Evolutionary conservation across 1,140 invertebrate species (phyloP).

Genomic region (Apis mellifera): DNA sequence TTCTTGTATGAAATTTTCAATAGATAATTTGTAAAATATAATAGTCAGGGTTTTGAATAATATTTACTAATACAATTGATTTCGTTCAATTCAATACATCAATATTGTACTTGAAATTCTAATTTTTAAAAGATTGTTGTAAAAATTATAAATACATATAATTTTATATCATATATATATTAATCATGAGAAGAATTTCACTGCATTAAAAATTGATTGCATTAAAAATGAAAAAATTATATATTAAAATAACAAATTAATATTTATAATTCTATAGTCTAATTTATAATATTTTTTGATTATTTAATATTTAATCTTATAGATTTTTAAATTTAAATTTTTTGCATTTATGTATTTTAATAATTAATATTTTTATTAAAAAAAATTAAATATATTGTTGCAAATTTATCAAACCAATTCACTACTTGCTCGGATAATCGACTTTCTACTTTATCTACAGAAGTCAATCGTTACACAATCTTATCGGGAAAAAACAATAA

Average conservation of each 20-base stretch:
- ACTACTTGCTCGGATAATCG: not conserved
- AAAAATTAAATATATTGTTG: not conserved
- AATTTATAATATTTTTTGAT: not conserved
- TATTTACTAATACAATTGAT: not conserved
- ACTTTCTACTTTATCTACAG: constrained; percentile 27
- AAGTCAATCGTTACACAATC: not conserved
- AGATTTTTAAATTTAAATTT: not conserved
- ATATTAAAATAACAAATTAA: not conserved
- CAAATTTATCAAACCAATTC: not conserved
- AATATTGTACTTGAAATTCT: not conserved
- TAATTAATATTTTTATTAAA: not conserved
- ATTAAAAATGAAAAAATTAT: not conserved
- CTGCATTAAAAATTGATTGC: not conserved
- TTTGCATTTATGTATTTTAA: not conserved
- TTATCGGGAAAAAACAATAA: not conserved
- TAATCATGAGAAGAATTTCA: not conserved
- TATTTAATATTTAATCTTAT: not conserved
- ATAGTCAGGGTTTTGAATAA: not conserved
- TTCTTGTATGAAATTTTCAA: not conserved
- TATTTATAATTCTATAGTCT: not conserved
- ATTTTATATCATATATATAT: not conserved
- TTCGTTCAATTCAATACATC: not conserved
- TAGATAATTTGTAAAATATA: not conserved
- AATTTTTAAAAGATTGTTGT: not conserved
- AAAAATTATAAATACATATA: not conserved